Base-by-base conservation (phyloP, 1,140 invertebrate genomes). In the Cotesia vestalis region DNA sequence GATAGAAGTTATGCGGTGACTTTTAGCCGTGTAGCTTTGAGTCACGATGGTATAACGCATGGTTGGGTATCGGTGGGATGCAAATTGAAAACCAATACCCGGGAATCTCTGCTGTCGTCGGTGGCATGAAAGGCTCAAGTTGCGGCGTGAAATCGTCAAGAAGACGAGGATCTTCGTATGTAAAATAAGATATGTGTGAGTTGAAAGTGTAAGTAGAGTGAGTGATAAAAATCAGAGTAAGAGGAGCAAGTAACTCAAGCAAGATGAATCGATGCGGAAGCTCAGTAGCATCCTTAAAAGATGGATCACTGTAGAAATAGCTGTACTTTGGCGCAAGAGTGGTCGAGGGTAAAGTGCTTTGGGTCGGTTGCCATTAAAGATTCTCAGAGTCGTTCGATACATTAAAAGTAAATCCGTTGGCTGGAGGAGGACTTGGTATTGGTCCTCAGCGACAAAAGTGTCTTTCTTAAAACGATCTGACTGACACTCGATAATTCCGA, bases 41-140 rank as follows among this genome's bases (percentile, higher is more conserved):
- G 5, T 53, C 53, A 20, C 34, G 66, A 9, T 51, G 4, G 34
- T 77, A 80, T 78, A 77, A 78, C 77, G 75, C 78, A 79, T 78
- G 73, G 35, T 6, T 68, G n/a, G 69, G 72, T 76, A 79, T 80
- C 72, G 78, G 73, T 62, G 73, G 74, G 75, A 80, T 79, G 78
- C 77, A 81, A 81, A 81, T 81, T 79, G 77, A 81, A 81, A 80
- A 79, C 79, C 80, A 79, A 81, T 80, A 80, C 74, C 69, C 8
- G 60, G 11, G 14, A 9, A 17, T 55, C 67, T 51, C 52, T 36
- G 35, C 67, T 8, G 3, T 11, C 35, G 14, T 12, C 35, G 38
- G 35, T 14, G 14, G 9, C 38, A 27, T 14, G 69, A 51, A 70
- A 62, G 59, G 17, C 59, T 59, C 34, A 70, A 70, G 69, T 70